phyloP scores from a whole-genome alignment of 2,113 vertebrate genomes.

The Vanacampus margaritifer region DNA sequence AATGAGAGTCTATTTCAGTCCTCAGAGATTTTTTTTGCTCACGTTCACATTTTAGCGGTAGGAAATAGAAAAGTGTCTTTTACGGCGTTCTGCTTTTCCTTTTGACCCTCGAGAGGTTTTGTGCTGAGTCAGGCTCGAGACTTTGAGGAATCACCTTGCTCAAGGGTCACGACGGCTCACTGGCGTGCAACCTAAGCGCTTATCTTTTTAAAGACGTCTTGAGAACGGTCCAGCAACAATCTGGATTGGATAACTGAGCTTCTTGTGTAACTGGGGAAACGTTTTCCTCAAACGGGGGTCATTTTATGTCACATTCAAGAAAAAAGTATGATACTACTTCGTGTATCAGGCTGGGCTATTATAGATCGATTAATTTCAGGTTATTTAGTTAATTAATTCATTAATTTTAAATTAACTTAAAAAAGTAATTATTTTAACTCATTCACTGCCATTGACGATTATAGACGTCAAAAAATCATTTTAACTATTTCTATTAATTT shows the following conservation, averaged over 20 bases:
- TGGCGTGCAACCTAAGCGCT: slow-evolving; percentile 59
- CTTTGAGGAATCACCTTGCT: slow-evolving; percentile 50
- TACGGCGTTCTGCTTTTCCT: background rate
- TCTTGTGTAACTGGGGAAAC: background rate
- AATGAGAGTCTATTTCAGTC: background rate
- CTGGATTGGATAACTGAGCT: slow-evolving; percentile 57
- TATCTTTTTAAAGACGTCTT: slow-evolving; percentile 76
- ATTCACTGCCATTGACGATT: too few relatives aligned
- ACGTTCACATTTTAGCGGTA: background rate
- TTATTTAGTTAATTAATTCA: too few relatives aligned
- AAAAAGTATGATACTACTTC: background rate
- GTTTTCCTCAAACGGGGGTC: background rate
- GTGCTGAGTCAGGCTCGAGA: slow-evolving; percentile 55
- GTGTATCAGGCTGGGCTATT: background rate
- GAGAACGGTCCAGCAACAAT: slow-evolving; percentile 41
- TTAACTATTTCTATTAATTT: too few relatives aligned
- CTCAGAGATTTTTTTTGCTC: background rate
- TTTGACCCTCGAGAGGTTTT: slow-evolving; percentile 14
- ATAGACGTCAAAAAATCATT: too few relatives aligned
- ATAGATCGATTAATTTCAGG: background rate
- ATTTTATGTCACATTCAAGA: background rate
- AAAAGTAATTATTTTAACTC: too few relatives aligned
- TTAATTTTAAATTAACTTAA: too few relatives aligned
- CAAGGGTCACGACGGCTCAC: slow-evolving; percentile 35
- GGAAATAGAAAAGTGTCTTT: background rate